Base-by-base conservation (phyloP, 2,113 vertebrate genomes). In the Octodon degus region DNA sequence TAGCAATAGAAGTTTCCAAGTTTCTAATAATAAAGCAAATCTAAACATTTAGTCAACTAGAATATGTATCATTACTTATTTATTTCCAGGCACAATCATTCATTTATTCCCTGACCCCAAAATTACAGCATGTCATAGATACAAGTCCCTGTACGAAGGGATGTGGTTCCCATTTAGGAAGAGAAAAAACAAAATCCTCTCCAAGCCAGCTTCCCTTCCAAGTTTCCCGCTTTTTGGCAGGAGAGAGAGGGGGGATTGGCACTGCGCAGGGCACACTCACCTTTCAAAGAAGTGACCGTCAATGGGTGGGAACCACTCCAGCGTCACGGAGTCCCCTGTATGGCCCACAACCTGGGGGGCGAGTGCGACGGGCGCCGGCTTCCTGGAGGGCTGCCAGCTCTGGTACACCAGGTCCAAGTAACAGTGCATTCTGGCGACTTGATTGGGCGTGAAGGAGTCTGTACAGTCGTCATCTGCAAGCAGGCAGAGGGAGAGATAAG, bases 381-480 rank as follows among this genome's bases (percentile, higher is more conserved):
- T 99, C 97, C 98, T 99, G 62, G 94, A 95, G 0, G 99, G 99
- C 97, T 99, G 99, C 99, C 99, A 99, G 95, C 99, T 98, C 98
- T 99, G 99, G 97, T 99, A 99, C 83, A 99, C 98, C 1, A 99
- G 99, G 97, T 99, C 99, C 98, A 99, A 97, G 98, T 99, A 99
- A 97, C 99, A 99, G 97, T 99, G 99, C 99, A 99, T 99, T 97
- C 99, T 99, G 53, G 99, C 99, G 62, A 99, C 99, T 97, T 99
- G 99, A 98, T 99, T 99, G 97, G 99, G 99, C 0, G 99, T 99
- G 99, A 99, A 99, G 93, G 99, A 99, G 98, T 99, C 98, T 0
- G 99, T 99, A 96, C 99, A 99, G 98, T 99, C 99, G 30, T 99
- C 99, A 0, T 99, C 99, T 99, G 98, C 10, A 98, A 98, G 86